Conservation (phyloP, 1,140 invertebrate species). For the Drosophila eugracilis region DNA sequence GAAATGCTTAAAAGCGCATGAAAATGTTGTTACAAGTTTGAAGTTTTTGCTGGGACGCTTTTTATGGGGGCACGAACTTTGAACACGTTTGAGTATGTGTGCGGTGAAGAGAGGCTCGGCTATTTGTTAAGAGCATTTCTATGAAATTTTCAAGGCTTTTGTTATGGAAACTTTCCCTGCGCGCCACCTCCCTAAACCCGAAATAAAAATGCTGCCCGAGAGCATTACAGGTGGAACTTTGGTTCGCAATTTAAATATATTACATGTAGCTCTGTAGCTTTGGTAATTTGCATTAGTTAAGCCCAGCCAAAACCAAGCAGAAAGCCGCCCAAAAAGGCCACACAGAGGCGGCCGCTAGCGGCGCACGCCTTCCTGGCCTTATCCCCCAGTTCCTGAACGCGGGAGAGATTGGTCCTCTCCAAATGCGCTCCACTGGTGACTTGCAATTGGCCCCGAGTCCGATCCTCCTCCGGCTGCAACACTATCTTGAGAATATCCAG, state of each 20-base stretch:
- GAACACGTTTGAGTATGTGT: slow-evolving; percentile 23
- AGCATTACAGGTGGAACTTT: slow-evolving; percentile 11
- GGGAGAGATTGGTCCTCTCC: not conserved
- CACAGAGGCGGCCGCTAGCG: slow-evolving; percentile 28
- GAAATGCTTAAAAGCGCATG: slow-evolving; percentile 80
- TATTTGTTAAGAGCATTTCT: slow-evolving; percentile 55
- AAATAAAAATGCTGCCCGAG: not conserved
- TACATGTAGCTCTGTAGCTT: not conserved
- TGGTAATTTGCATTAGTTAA: slow-evolving; percentile 17
- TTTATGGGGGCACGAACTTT: slow-evolving; percentile 57
- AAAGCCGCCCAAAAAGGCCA: slow-evolving; percentile 53
- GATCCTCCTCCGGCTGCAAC: not conserved
- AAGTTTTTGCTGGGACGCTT: slow-evolving; percentile 54
- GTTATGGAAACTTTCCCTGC: slow-evolving; percentile 33
- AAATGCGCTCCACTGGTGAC: not conserved
- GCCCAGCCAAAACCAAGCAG: slow-evolving; percentile 57
- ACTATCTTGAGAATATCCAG: slow-evolving; percentile 3
- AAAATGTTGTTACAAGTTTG: slow-evolving; percentile 80
- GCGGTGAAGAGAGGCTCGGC: slow-evolving; percentile 5
- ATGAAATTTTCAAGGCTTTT: slow-evolving; percentile 43
- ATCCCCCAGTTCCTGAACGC: not conserved
- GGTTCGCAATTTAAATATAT: slow-evolving; percentile 23
- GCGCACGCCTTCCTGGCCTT: slow-evolving; percentile 4
- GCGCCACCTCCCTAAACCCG: not conserved
- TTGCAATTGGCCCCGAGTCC: not conserved